Evolutionary conservation across 1,140 invertebrate genomes (phyloP).

Genomic region (Panagrolaimus sp.): DNA sequence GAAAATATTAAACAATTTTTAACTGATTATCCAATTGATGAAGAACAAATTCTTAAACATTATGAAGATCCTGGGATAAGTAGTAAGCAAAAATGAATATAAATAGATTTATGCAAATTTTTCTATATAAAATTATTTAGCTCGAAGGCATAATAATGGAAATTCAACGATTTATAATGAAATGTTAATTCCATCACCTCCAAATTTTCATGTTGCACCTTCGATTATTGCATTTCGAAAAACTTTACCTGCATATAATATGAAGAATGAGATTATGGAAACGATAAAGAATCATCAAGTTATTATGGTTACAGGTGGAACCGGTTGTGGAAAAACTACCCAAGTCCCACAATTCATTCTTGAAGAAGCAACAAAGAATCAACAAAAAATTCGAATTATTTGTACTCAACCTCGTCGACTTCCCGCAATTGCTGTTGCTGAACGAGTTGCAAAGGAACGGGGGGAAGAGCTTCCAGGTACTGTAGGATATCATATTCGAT

Average conservation of each 20-base stretch:
- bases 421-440: conserved; percentile 78
- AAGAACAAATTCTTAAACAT: not conserved
- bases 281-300: conserved; percentile 79
- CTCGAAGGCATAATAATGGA: not conserved
- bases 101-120: not conserved
- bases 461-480: conserved; percentile 78
- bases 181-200: not conserved
- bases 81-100: not conserved
- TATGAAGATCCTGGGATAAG: not conserved
- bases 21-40: not conserved
- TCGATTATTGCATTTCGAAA: conserved; percentile 61
- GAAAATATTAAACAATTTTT: not conserved
- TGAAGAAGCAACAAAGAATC: conserved; percentile 69
- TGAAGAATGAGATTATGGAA: conserved; percentile 64
- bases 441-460: conserved; percentile 75
- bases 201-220: not conserved
- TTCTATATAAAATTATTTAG: not conserved
- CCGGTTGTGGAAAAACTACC: conserved; percentile 83
- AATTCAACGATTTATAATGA: not conserved
- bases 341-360: conserved; percentile 84
- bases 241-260: conserved; percentile 65
- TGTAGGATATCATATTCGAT: conserved; percentile 86
- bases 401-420: conserved; percentile 86
- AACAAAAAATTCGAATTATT: conserved; percentile 74
- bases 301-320: conserved; percentile 75